A percentile compares a stretch with the other conserved stretches of the same genome.
These are phyloP conservation scores for Aphyosemion australe DNA, from an alignment of 2,113 vertebrate genomes.

Conservation along the genomic window DNA sequence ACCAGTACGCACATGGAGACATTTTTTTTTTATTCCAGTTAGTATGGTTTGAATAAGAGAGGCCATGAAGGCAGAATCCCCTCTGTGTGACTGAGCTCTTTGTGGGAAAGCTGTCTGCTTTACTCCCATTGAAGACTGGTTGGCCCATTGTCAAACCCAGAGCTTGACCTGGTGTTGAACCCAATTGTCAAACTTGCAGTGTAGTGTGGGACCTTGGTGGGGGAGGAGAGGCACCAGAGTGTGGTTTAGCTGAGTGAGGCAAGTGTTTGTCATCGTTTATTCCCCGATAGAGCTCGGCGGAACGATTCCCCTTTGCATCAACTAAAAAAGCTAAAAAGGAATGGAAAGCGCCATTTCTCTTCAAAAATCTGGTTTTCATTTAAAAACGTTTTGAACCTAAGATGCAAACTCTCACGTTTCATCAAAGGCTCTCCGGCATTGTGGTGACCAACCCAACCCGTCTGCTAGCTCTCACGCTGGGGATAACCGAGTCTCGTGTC, in stretches of 20 bases:
- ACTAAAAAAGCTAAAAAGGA: constrained; percentile 45
- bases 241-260: constrained; percentile 66
- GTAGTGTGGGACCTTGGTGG: constrained; percentile 83
- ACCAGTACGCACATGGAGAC: constrained; percentile 35
- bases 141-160: constrained; percentile 92
- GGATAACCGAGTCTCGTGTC: constrained; percentile 67
- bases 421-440: constrained; percentile 47
- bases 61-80: constrained; percentile 78
- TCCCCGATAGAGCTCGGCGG: constrained; percentile 42
- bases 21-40: constrained; percentile 68
- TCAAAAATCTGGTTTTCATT: constrained; percentile 15
- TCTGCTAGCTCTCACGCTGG: constrained; percentile 58
- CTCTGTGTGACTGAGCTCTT: constrained; percentile 77
- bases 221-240: constrained; percentile 64
- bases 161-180: constrained; percentile 99
- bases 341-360: constrained; percentile 48
- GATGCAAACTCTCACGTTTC: constrained; percentile 40
- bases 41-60: constrained; percentile 73
- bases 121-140: constrained; percentile 95
- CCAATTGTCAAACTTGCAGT: constrained; percentile 95
- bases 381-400: constrained; percentile 37
- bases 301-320: constrained; percentile 41
- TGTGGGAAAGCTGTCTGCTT: constrained; percentile 80
- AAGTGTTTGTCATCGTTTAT: constrained; percentile 67
- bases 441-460: constrained; percentile 53